These are phyloP conservation scores for Protophormia terraenovae DNA, from an alignment of 2,888 invertebrate genomes.

Conservation along the genomic window DNA sequence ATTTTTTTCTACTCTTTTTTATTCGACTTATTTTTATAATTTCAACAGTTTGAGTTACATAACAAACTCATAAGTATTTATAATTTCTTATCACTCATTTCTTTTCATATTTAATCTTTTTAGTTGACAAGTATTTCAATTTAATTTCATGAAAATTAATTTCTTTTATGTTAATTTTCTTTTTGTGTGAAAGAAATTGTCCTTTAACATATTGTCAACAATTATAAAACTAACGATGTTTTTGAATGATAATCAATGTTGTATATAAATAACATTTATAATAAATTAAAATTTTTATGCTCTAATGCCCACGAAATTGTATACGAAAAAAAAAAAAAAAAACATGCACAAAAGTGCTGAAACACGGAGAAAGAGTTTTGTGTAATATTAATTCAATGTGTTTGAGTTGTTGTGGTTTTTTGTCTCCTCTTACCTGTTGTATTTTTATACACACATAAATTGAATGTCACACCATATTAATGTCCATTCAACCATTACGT, in stretches of 20 bases:
- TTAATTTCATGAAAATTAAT: conserved; percentile 8
- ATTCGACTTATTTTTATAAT: neutral
- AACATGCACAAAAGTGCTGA: neutral
- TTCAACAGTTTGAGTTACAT: neutral
- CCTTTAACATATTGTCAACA: neutral
- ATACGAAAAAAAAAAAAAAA: neutral
- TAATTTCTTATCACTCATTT: neutral
- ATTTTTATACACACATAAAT: conserved; percentile 2
- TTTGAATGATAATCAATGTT: conserved; percentile 17
- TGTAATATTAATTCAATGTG: neutral
- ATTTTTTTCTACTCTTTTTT: neutral
- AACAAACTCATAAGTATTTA: neutral
- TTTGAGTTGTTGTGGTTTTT: neutral
- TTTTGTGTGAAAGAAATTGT: neutral
- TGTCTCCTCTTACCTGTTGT: conserved; percentile 25
- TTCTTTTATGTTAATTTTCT: neutral
- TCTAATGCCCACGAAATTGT: conserved; percentile 18
- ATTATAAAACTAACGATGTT: conserved; percentile 26
- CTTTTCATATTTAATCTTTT: conserved; percentile 16
- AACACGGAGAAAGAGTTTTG: neutral
- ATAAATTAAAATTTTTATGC: conserved; percentile 28
- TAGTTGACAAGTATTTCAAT: conserved; percentile 18
- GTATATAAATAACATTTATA: conserved; percentile 18
- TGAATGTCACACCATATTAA: conserved; percentile 56
- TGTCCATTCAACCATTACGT: conserved; percentile 36